These are phyloP conservation scores for Mustela nigripes DNA, from an alignment of 2,113 vertebrate genomes.

Conservation along the genomic window DNA sequence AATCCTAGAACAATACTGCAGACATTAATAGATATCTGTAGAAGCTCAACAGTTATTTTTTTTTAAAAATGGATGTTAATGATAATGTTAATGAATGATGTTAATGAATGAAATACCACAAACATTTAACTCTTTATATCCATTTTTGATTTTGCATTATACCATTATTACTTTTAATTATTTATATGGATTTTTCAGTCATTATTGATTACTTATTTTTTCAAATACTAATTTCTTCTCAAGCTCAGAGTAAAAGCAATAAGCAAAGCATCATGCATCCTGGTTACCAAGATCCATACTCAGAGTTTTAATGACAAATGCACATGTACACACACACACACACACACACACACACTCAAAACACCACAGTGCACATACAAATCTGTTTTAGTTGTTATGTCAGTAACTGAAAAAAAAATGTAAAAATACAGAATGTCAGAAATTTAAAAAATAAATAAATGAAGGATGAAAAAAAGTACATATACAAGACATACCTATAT, in stretches of 20 bases:
- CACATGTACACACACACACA: not conserved
- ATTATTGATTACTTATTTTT: not conserved
- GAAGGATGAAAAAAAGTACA: not conserved
- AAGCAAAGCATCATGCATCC: not conserved
- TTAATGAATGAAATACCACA: not conserved
- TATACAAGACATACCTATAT: not conserved
- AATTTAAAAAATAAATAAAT: not conserved
- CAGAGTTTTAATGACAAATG: not conserved
- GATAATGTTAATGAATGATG: not conserved
- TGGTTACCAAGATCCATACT: not conserved
- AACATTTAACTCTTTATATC: not conserved
- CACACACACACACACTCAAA: not conserved
- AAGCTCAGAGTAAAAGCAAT: not conserved
- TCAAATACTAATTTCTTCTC: not conserved
- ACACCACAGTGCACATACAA: not conserved
- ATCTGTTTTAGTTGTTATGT: not conserved
- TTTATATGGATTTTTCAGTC: not conserved
- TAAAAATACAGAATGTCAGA: not conserved
- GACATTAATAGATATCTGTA: not conserved
- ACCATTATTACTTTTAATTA: not conserved
- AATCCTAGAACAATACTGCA: not conserved
- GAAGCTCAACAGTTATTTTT: not conserved
- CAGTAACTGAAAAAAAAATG: not conserved
- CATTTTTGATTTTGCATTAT: not conserved
- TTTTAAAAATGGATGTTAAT: not conserved